Evolutionary conservation across 1,140 invertebrate species (phyloP).

Genomic region (Theocolax elegans): DNA sequence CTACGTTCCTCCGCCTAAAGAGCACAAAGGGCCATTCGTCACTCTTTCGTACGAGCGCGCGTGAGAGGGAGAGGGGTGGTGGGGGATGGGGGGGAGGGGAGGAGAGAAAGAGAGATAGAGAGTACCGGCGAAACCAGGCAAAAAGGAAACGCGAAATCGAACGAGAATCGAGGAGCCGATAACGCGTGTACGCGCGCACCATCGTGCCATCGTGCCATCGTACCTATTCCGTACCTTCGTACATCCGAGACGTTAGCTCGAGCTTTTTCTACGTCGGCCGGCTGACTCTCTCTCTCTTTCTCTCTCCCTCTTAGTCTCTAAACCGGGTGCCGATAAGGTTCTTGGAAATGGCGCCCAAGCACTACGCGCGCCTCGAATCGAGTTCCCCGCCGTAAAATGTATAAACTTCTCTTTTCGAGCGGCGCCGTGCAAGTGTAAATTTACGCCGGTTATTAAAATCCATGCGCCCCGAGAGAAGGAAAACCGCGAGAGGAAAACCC

Average conservation of each 20-base stretch:
- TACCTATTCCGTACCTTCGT: background rate
- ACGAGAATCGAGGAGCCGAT: background rate
- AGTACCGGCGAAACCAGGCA: background rate
- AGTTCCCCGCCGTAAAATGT: slow-evolving; percentile 29
- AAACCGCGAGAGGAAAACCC: slow-evolving; percentile 3
- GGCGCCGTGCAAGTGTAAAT: slow-evolving; percentile 34
- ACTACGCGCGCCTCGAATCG: no score
- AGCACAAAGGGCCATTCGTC: slow-evolving; percentile 35
- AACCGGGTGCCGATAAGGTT: slow-evolving; percentile 8
- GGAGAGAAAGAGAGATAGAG: no score
- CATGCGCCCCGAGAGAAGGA: background rate
- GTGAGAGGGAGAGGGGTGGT: background rate
- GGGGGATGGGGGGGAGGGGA: no score
- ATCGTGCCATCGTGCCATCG: background rate
- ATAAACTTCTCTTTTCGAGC: slow-evolving; percentile 31
- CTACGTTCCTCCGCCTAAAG: slow-evolving; percentile 10
- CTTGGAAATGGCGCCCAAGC: background rate
- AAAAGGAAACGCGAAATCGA: slow-evolving; percentile 1
- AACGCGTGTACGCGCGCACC: background rate
- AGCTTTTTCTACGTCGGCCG: background rate
- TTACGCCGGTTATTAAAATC: slow-evolving; percentile 38
- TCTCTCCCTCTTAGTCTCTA: no score
- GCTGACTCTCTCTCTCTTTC: slow-evolving; percentile 25
- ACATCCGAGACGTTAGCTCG: background rate
- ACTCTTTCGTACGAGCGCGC: slow-evolving; percentile 6